These are phyloP conservation scores for Epizoanthus rinbou DNA, from an alignment of 92 coral and sea anemone genomes.

Conservation along the genomic window DNA sequence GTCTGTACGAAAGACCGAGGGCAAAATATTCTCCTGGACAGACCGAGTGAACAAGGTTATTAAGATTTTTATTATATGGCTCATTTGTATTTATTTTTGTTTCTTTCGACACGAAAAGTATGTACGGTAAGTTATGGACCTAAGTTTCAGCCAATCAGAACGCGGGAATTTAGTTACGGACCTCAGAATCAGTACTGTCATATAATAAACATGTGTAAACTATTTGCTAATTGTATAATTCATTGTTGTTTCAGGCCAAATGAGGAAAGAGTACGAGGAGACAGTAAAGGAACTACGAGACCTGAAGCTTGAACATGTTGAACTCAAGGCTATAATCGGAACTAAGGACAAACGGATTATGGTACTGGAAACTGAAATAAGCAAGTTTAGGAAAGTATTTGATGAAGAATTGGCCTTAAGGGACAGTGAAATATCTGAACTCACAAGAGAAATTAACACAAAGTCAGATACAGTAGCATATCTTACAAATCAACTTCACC, in stretches of 20 bases:
- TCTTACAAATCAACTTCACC: slow-evolving; percentile 93
- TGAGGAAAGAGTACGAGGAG: slow-evolving; percentile 53
- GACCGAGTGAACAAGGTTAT: no score
- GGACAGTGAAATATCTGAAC: slow-evolving; percentile 66
- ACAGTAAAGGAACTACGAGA: slow-evolving; percentile 62
- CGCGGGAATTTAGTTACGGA: no score
- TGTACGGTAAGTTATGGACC: no score
- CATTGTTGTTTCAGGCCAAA: slow-evolving; percentile 54
- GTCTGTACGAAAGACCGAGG: no score
- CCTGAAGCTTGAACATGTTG: slow-evolving; percentile 73
- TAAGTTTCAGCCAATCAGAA: no score
- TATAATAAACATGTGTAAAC: no score
- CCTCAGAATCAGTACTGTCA: no score
- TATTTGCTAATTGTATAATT: not conserved
- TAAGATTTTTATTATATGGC: no score
- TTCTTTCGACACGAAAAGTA: no score
- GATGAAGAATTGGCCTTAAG: slow-evolving; percentile 65
- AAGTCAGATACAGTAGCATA: slow-evolving; percentile 94
- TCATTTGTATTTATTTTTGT: no score
- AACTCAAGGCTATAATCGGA: slow-evolving; percentile 79
- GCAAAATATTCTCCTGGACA: no score
- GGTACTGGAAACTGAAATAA: slow-evolving; percentile 73
- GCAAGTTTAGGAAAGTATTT: slow-evolving; percentile 70
- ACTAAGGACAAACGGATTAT: slow-evolving; percentile 73
- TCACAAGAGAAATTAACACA: slow-evolving; percentile 82